Base-by-base conservation (phyloP, 1,140 invertebrate genomes). In the Lineus longissimus region DNA sequence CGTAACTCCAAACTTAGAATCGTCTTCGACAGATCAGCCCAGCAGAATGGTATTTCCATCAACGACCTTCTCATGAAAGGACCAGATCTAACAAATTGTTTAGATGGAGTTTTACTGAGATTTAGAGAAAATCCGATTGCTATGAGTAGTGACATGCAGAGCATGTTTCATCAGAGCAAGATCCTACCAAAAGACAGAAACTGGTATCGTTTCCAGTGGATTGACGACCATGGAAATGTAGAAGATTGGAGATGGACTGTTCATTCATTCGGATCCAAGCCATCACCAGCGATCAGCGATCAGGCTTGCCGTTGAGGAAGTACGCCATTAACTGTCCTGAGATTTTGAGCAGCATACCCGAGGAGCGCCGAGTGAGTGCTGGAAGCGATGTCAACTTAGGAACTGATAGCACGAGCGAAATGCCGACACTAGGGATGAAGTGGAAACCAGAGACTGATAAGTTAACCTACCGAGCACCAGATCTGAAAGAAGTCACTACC, bases 71-170 rank as follows among this genome's bases (percentile, higher is more conserved):
- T 71, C 27, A 36, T 61, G n/a, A 19, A 58, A 2, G 71, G 71
- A 0, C 77, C 82, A 15, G 72, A 72, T 55, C 43, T 83, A 0
- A 78, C 83, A 69, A 71, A 29, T 41, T 45, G 61, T 25, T 40
- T 69, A 27, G 29, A 61, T 19, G 66, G 43, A n/a, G 66, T 68
- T 11, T 43, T 69, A 0, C 19, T 69, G 15, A 51, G 62, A n/a
- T 69, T 69, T 30, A 60, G 67, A 22, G n/a, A 55, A 22, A 22
- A 40, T 15, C 40, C 33, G 31, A 56, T 69, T 1, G 65, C 66
- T 17, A n/a, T 67, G 1, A 7, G 47, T n/a, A 51, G 47, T 51
- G 25, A 51, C n/a, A 51, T 51, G 9, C 4, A 51, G n/a, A n/a
- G 47, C 4, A 51, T 51, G 47, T 51, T 51, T n/a, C 47, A 51